Evolutionary conservation across 2,797 vertebrate species (phyloP).

Genomic region (Nothura maculosa): DNA sequence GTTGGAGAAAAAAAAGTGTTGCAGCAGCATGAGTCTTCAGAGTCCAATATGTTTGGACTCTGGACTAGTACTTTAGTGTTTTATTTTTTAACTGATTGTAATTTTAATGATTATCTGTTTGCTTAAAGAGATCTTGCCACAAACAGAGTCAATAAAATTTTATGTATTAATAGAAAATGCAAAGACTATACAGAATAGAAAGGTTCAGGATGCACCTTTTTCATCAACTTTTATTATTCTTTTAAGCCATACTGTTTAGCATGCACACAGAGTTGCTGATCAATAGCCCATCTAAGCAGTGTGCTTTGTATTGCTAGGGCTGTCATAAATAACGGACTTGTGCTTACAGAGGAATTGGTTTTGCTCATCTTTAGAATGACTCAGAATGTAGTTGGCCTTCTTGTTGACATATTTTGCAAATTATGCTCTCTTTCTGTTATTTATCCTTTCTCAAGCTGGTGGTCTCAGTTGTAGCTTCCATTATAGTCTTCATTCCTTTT

Average conservation of each 20-base stretch:
- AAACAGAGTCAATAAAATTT: background rate
- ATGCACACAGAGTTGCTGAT: background rate
- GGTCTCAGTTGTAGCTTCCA: background rate
- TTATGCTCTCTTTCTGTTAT: constrained; percentile 2
- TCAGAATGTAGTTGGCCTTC: constrained; percentile 20
- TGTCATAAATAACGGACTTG: constrained; percentile 9
- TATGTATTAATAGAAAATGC: background rate
- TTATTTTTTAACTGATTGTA: background rate
- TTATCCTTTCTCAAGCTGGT: background rate
- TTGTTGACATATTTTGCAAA: constrained; percentile 22
- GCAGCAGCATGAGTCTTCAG: background rate
- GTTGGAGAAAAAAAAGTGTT: background rate
- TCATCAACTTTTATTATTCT: background rate
- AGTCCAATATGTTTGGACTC: background rate
- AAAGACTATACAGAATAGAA: background rate
- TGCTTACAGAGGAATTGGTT: constrained; percentile 15
- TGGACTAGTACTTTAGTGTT: background rate
- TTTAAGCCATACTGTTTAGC: constrained; percentile 6
- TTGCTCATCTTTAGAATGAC: constrained; percentile 45
- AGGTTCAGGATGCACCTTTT: background rate
- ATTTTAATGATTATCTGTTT: background rate
- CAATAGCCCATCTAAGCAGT: background rate
- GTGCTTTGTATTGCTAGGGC: background rate
- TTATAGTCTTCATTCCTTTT: background rate
- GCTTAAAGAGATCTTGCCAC: background rate